Conservation (phyloP, 2,888 invertebrate species). For the Nomada hirtipes region DNA sequence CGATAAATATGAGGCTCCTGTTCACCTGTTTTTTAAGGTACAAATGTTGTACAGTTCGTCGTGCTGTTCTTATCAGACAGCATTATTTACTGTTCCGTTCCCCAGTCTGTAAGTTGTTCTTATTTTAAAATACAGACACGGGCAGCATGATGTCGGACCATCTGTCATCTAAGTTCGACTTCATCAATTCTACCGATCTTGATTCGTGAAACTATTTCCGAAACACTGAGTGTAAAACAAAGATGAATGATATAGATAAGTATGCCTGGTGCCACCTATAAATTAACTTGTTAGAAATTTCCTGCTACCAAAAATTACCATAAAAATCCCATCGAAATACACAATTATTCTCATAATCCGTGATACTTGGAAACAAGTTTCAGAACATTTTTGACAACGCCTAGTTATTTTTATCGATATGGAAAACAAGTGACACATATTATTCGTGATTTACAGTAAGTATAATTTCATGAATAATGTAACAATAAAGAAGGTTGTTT, state of each 20-base stretch:
- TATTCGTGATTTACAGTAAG: too few relatives aligned
- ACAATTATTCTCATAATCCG: neutral
- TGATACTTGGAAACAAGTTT: neutral
- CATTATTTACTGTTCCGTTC: neutral
- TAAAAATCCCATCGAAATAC: neutral
- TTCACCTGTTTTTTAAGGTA: neutral
- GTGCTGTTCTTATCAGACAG: slow-evolving; percentile 8
- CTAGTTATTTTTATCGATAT: neutral
- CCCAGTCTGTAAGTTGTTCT: slow-evolving; percentile 1
- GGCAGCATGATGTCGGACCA: neutral
- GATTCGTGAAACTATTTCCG: neutral
- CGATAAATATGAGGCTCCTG: slow-evolving; percentile 17
- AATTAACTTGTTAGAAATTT: neutral
- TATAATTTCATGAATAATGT: too few relatives aligned
- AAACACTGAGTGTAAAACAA: neutral
- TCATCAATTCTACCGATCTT: slow-evolving; percentile 7
- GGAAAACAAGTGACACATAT: too few relatives aligned
- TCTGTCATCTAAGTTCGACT: slow-evolving; percentile 7
- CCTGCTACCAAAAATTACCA: neutral
- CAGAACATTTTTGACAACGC: too few relatives aligned
- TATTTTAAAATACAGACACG: slow-evolving; percentile 1
- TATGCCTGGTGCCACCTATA: neutral
- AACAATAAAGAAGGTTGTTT: too few relatives aligned
- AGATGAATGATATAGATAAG: neutral
- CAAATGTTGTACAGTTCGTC: slow-evolving; percentile 7